A percentile compares a stretch with the other conserved stretches of the same genome.
Conservation (phyloP, 2,888 invertebrate genomes). For the Acanthacorydalis orientalis region DNA sequence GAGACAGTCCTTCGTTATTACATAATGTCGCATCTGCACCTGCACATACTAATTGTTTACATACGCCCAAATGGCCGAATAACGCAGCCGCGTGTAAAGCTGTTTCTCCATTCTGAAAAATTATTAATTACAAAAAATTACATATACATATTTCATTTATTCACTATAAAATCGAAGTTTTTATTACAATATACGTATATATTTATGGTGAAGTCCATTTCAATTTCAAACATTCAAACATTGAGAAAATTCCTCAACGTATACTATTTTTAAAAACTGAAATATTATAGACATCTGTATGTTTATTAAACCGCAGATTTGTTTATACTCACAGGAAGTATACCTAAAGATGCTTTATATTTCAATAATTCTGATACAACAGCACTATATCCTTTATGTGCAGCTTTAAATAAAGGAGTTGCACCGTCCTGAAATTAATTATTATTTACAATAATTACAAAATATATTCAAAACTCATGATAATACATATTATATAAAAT, state of each 20-base stretch:
- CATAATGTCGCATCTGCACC: constrained; percentile 47
- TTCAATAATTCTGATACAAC: constrained; percentile 73
- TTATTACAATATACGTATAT: not conserved
- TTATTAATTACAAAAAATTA: constrained; percentile 2
- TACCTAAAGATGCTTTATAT: constrained; percentile 62
- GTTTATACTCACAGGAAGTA: constrained; percentile 53
- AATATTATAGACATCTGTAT: no score
- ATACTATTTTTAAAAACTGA: no score
- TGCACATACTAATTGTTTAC: constrained; percentile 54
- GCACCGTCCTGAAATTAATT: constrained; percentile 62
- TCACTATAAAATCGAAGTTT: not conserved
- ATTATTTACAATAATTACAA: not conserved
- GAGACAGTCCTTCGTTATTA: constrained; percentile 55
- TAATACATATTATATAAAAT: no score
- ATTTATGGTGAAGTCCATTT: no score
- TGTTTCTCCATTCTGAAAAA: constrained; percentile 72
- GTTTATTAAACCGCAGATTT: not conserved
- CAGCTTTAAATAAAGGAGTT: constrained; percentile 85
- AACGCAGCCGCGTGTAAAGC: constrained; percentile 82
- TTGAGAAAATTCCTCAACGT: no score
- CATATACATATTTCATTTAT: no score
- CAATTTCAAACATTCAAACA: no score
- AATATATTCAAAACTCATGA: no score
- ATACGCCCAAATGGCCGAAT: constrained; percentile 69
- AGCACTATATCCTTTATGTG: constrained; percentile 83